Evolutionary conservation across 2,888 invertebrate species (phyloP), one percentile per base, ranked within the genome.

Genomic region (Ophion slaviceki): DNA sequence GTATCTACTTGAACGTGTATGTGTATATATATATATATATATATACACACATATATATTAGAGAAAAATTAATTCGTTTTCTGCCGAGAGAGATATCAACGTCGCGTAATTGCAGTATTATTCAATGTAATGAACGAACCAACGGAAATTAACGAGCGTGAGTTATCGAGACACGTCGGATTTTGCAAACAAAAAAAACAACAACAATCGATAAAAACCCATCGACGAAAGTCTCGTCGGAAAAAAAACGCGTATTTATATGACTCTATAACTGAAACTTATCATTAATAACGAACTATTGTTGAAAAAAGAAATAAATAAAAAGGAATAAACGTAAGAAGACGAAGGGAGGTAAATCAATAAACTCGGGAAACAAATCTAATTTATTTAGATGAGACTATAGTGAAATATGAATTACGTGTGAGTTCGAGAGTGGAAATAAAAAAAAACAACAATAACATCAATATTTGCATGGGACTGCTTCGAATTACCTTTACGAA

Each of bases 51-150:
- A 14, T 8, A 66, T 7, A 28, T n/a, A 36, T 20, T 32, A 32
- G 40, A 71, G 53, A 62, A 77, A 83, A 78, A 80, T 67, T 82
- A 75, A 40, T 72, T 80, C 67, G 62, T 76, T 82, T 72, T 82
- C 72, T 64, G 77, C 80, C 76, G 78, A 84, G 76, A 79, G 64
- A 87, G 70, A 68, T 82, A 47, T 24, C 17, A 64, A 74, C 80
- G 85, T 81, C 78, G 86, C 84, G 79, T 80, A 82, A 87, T 84
- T 83, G 79, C 86, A 87, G 87, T 88, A 88, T 88, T 88, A 87
- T 87, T 85, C 80, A 81, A 84, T 84, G 80, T 85, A 76, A 67
- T 59, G 72, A 80, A 72, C 75, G 75, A 82, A 79, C 71, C 61
- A 72, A 82, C 59, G 67, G 74, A 59, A 75, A 62, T 76, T 53